Percentiles rank a stretch among this genome's conserved stretches.
Conservation (phyloP, 2,888 invertebrate genomes). For the Eudemis profundana region DNA sequence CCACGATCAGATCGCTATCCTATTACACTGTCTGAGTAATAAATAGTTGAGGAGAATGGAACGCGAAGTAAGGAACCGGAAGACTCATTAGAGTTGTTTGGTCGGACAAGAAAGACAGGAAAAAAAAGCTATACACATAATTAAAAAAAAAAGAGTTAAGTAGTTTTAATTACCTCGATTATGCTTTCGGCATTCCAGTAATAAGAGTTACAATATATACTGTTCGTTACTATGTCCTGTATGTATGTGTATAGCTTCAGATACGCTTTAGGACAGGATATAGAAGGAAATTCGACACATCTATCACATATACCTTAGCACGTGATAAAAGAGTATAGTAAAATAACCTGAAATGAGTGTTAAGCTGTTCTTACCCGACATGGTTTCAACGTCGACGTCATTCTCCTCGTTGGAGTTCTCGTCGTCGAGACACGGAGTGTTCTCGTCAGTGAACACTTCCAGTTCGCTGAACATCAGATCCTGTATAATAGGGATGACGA, state of each 20-base stretch:
- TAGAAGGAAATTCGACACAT: too few relatives aligned
- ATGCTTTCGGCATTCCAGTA: too few relatives aligned
- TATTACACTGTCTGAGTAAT: too few relatives aligned
- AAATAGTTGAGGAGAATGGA: too few relatives aligned
- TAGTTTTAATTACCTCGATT: too few relatives aligned
- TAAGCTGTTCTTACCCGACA: conserved; percentile 86
- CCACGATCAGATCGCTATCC: too few relatives aligned
- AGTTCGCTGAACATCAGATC: conserved; percentile 85
- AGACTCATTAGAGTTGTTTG: conserved; percentile 20
- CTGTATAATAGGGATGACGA: conserved; percentile 51
- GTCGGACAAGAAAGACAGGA: neutral
- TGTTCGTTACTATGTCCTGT: too few relatives aligned
- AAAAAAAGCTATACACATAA: neutral
- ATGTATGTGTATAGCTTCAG: neutral
- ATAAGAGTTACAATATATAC: neutral
- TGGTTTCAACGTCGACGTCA: conserved; percentile 94
- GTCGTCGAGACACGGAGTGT: conserved; percentile 83
- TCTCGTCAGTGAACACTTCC: conserved; percentile 87
- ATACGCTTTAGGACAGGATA: neutral
- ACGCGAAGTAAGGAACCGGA: conserved; percentile 16
- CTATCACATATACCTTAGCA: neutral
- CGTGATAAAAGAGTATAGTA: neutral
- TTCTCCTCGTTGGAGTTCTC: conserved; percentile 92
- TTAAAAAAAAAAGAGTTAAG: neutral
- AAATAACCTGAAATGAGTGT: neutral